Base-by-base conservation (phyloP, 2,797 vertebrate genomes). In the Propithecus perrieri region DNA sequence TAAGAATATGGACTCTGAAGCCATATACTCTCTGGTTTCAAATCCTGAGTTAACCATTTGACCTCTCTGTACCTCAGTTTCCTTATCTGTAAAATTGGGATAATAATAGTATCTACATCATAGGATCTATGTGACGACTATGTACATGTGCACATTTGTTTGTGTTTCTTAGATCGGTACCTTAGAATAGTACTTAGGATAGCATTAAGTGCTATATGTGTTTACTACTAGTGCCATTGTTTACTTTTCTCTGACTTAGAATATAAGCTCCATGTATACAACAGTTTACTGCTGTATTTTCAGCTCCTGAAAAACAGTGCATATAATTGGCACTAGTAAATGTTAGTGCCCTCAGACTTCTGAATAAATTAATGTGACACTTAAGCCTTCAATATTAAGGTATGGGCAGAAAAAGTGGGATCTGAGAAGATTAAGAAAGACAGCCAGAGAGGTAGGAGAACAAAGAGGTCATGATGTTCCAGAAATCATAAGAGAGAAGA, bases 361-460 rank as follows among this genome's bases (percentile, higher is more conserved):
- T 67, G n/a, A 96, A 91, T 83, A 95, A 89, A 94, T 57, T 93
- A 93, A 91, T 76, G 24, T 96, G 74, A 89, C 35, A 94, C 48
- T 94, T 92, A 95, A 86, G 38, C 22, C 65, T 97, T 94, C 55
- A 87, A 75, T 94, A 53, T 92, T 96, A 96, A 96, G 35, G 28
- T 78, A 9, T 71, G 24, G 48, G 43, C 46, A 96, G 90, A 89
- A 92, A 91, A 91, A 74, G 13, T 84, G 55, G 55, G 33, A 26
- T 92, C 28, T 94, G 65, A 81, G 69, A 80, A 84, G n/a, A 91
- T 85, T 91, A 96, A 81, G 50, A 88, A 93, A 94, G 33, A 94
- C 4, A 93, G 30, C 24, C 63, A 85, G 86, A 93, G 81, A 85
- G 75, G 92, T 9, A 43, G 38, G 67, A 88, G 38, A 95, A 57